phyloP scores from a whole-genome alignment of 2,888 invertebrate genomes.

The Tenthredo distinguenda region DNA sequence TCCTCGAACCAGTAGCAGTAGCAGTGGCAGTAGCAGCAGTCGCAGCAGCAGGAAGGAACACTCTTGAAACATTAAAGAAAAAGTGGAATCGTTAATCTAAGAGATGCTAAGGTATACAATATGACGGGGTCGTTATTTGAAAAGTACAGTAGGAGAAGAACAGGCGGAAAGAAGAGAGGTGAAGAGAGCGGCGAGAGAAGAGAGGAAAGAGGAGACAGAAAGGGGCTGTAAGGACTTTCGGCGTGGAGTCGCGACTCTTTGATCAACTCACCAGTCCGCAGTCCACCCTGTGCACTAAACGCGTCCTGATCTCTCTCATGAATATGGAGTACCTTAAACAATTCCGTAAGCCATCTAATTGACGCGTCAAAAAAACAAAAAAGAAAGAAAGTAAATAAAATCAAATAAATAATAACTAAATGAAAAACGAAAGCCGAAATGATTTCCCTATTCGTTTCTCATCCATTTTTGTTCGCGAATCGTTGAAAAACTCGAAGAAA shows the following conservation, averaged over 20 bases:
- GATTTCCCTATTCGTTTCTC: not conserved
- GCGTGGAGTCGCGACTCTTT: constrained; percentile 69
- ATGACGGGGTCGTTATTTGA: constrained; percentile 73
- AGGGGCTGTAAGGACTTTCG: constrained; percentile 71
- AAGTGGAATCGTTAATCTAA: constrained; percentile 69
- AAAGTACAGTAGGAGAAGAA: constrained; percentile 67
- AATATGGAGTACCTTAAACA: constrained; percentile 69
- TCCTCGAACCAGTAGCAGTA: not conserved
- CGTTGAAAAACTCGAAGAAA: not conserved
- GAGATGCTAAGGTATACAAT: constrained; percentile 75
- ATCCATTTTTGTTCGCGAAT: not conserved
- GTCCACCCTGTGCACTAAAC: constrained; percentile 71
- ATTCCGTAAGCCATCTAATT: constrained; percentile 68
- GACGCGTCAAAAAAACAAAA: constrained; percentile 63
- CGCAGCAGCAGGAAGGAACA: not conserved
- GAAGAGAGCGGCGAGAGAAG: constrained; percentile 54
- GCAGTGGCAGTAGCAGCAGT: not conserved
- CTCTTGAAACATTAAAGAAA: constrained; percentile 63
- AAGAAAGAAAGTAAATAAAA: constrained; percentile 46
- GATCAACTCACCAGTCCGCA: constrained; percentile 71
- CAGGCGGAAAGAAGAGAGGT: constrained; percentile 53
- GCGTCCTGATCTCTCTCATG: constrained; percentile 73
- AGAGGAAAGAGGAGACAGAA: constrained; percentile 54
- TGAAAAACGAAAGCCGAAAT: not conserved
- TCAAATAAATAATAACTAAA: not conserved